Evolutionary conservation across 2,888 invertebrate species (phyloP).

Genomic region (Schizaphis graminum): DNA sequence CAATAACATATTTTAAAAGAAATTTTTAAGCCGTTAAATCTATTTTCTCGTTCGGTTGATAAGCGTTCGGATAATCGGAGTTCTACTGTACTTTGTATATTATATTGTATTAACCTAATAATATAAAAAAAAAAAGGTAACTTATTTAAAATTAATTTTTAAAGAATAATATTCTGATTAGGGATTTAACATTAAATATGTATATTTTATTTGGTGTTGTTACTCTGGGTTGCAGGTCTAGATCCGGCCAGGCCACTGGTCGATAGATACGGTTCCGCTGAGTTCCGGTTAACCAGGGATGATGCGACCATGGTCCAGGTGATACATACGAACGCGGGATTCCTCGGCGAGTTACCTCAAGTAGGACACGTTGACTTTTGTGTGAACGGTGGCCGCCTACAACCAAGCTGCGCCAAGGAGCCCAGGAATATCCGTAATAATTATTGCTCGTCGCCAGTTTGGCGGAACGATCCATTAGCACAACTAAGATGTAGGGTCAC

Average conservation of each 20-base stretch:
- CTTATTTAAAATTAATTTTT: too few relatives aligned
- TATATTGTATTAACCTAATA: too few relatives aligned
- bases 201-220: background rate
- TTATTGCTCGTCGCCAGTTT: slow-evolving; percentile 53
- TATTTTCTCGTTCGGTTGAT: too few relatives aligned
- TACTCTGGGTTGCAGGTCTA: slow-evolving; percentile 73
- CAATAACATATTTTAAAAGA: too few relatives aligned
- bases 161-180: too few relatives aligned
- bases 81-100: background rate
- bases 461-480: slow-evolving; percentile 51
- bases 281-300: slow-evolving; percentile 78
- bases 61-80: too few relatives aligned
- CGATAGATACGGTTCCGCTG: slow-evolving; percentile 75
- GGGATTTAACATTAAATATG: too few relatives aligned
- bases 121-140: too few relatives aligned
- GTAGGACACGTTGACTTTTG: slow-evolving; percentile 84
- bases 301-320: slow-evolving; percentile 82
- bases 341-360: slow-evolving; percentile 78
- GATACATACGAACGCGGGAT: slow-evolving; percentile 83
- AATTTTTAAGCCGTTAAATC: too few relatives aligned
- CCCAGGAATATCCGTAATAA: slow-evolving; percentile 79
- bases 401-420: slow-evolving; percentile 77
- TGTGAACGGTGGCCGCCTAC: slow-evolving; percentile 80
- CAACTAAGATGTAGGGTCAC: slow-evolving; percentile 63
- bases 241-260: slow-evolving; percentile 84